Evolutionary conservation across 2,113 vertebrate genomes (phyloP), one percentile per base, ranked within the genome.

Genomic region (Hystrix brachyura): DNA sequence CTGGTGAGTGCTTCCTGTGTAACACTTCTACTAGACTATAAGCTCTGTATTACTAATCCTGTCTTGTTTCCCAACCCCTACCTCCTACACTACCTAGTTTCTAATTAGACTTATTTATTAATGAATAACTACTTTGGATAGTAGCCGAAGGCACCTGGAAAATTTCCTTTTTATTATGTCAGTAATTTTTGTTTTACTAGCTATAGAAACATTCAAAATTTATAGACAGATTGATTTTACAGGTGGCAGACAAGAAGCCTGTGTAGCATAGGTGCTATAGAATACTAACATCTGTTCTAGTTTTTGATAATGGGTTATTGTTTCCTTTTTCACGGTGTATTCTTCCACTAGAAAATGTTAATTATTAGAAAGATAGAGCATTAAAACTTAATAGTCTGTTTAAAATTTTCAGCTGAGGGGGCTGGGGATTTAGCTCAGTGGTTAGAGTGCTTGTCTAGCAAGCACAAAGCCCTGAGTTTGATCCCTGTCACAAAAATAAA

Each of bases 101-200:
- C 46, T 92, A 80, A 79, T 67, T 72, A 59, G 48, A 78, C 23
- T 71, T 62, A 87, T 81, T 82, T 95, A 19, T 65, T 93, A 95
- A 59, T 86, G 71, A 94, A 91, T 34, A 74, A 76, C 59, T 88
- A 55, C 46, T 91, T 94, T 85, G 38, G 38, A 59, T 79, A 72
- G 71, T 53, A 76, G 78, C 29, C 55, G 29, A 67, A 90, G 19
- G 8, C 57, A 72, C 38, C 71, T 91, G 65, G 48, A 76, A 90
- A 80, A 55, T 65, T 86, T 65, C 59, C 64, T 79, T 53, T 60
- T 81, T 80, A 92, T 62, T 67, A 60, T 91, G 51, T 78, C 71
- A 71, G 46, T 81, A 65, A 59, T 96, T 92, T 85, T 76, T 89
- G 23, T 89, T 89, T 96, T 57, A 15, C 51, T 89, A 2, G 48